These are phyloP conservation scores for Electrona antarctica DNA, from an alignment of 2,113 vertebrate species.

Conservation along the genomic window DNA sequence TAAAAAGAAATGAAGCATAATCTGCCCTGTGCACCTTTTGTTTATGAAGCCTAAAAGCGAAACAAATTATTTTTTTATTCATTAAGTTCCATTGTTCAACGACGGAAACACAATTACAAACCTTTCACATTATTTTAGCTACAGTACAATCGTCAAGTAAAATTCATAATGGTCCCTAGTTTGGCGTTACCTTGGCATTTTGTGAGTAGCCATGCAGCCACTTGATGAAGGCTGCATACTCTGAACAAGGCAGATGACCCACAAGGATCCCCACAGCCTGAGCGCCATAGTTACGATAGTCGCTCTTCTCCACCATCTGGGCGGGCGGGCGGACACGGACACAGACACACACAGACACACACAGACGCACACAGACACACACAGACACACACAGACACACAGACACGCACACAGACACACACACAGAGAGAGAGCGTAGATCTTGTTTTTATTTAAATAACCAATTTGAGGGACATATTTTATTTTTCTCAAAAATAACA, in stretches of 20 bases:
- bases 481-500: too few relatives aligned
- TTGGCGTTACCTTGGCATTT: slow-evolving; percentile 74
- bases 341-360: background rate
- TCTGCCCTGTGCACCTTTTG: background rate
- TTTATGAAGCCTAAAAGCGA: too few relatives aligned
- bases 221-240: slow-evolving; percentile 85
- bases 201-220: slow-evolving; percentile 87
- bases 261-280: slow-evolving; percentile 84
- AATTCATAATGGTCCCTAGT: too few relatives aligned
- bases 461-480: too few relatives aligned
- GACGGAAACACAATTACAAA: too few relatives aligned
- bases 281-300: slow-evolving; percentile 84
- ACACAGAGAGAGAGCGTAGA: background rate
- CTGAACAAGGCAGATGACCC: slow-evolving; percentile 72
- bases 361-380: background rate
- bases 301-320: slow-evolving; percentile 92
- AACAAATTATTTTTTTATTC: too few relatives aligned
- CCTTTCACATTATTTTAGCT: too few relatives aligned
- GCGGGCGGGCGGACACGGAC: slow-evolving; percentile 9
- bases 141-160: too few relatives aligned
- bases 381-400: too few relatives aligned
- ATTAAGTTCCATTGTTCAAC: too few relatives aligned
- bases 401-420: background rate
- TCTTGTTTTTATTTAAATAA: too few relatives aligned
- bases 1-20: background rate